A percentile compares a stretch with the other conserved stretches of the same genome.
Conservation (phyloP, 1,140 invertebrate genomes). For the Trissolcus basalis region DNA sequence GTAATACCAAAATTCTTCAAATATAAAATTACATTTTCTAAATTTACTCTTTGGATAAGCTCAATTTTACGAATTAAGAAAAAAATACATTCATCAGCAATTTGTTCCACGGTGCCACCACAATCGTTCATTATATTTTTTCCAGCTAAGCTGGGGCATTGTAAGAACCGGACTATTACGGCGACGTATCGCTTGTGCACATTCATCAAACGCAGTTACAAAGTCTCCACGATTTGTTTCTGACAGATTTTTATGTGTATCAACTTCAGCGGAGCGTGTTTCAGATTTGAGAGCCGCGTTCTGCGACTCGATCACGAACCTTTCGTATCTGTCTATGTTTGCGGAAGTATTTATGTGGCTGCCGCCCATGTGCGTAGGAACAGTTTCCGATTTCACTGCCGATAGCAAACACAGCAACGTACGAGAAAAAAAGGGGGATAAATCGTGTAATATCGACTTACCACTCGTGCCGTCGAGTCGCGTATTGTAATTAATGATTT, state of each 20-base stretch:
- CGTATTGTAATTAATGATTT: slow-evolving; percentile 49
- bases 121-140: slow-evolving; percentile 5
- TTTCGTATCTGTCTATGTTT: slow-evolving; percentile 53
- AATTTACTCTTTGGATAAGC: no score
- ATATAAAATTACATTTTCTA: no score
- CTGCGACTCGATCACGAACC: slow-evolving; percentile 38
- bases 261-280: slow-evolving; percentile 53
- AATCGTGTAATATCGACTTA: slow-evolving; percentile 55
- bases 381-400: slow-evolving; percentile 58
- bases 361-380: slow-evolving; percentile 42
- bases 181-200: slow-evolving; percentile 33
- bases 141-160: slow-evolving; percentile 4
- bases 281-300: slow-evolving; percentile 41
- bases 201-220: slow-evolving; percentile 53
- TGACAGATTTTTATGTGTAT: slow-evolving; percentile 61
- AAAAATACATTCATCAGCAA: not conserved
- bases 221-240: slow-evolving; percentile 50
- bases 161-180: slow-evolving; percentile 30
- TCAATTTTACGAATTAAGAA: no score
- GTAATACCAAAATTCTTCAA: not conserved
- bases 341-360: slow-evolving; percentile 57
- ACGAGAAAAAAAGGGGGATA: slow-evolving; percentile 42
- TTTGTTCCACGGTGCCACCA: not conserved
- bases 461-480: slow-evolving; percentile 25
- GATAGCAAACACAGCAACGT: slow-evolving; percentile 48